phyloP scores from a whole-genome alignment of 2,888 invertebrate species.

The Plemyria rubiginata region DNA sequence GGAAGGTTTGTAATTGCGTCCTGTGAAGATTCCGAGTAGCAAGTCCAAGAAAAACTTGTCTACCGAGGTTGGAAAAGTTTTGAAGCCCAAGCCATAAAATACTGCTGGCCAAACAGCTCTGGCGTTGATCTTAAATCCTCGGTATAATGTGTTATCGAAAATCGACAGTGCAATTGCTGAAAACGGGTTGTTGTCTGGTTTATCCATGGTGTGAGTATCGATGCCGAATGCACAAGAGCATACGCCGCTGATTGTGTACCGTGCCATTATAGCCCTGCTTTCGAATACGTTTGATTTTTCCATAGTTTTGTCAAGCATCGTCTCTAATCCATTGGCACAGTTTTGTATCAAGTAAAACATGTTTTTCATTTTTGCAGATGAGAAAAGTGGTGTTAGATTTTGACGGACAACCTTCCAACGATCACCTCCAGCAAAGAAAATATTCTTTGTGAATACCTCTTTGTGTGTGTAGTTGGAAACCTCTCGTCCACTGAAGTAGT shows the following conservation, averaged over 20 bases:
- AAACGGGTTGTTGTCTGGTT: constrained; percentile 53
- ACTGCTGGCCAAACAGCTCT: constrained; percentile 61
- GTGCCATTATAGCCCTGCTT: constrained; percentile 48
- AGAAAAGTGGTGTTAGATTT: constrained; percentile 65
- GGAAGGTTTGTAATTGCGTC: constrained; percentile 51
- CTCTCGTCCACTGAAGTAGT: constrained; percentile 66
- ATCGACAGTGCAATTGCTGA: constrained; percentile 50
- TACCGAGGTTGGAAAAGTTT: constrained; percentile 48
- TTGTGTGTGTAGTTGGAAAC: constrained; percentile 50
- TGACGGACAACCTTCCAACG: constrained; percentile 67
- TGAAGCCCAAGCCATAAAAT: constrained; percentile 60
- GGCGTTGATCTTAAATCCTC: constrained; percentile 48
- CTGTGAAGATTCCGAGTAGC: constrained; percentile 51
- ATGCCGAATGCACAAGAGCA: constrained; percentile 65
- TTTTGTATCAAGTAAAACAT: constrained; percentile 67
- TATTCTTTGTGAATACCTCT: constrained; percentile 53
- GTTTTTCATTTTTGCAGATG: constrained; percentile 66
- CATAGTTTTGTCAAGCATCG: constrained; percentile 49
- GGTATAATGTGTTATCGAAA: constrained; percentile 47
- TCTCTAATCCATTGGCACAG: constrained; percentile 53
- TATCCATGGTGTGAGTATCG: constrained; percentile 56
- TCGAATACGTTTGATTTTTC: constrained; percentile 46
- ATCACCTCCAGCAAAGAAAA: constrained; percentile 63
- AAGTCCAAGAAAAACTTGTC: constrained; percentile 53
- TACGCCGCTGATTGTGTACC: constrained; percentile 66